Conservation (phyloP, 2,888 invertebrate genomes). For the Fissipunctia ypsillon region DNA sequence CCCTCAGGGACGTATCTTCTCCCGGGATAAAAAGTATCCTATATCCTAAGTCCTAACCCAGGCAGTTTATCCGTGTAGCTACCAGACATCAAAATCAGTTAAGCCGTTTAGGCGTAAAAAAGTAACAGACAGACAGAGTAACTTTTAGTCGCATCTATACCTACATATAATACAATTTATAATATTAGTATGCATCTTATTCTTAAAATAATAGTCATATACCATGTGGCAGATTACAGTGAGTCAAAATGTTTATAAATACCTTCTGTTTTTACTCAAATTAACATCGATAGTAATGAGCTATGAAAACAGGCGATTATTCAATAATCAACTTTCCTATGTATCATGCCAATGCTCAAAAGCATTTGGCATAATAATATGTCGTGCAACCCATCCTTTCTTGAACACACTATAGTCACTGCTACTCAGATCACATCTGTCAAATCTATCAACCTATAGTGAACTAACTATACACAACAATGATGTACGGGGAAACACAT, state of each 20-base stretch:
- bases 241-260: too few species aligned
- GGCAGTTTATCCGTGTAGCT: background rate
- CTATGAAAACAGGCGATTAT: background rate
- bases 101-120: background rate
- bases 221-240: too few species aligned
- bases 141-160: too few species aligned
- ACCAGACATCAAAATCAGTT: background rate
- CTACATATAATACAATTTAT: too few species aligned
- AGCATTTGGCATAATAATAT: background rate
- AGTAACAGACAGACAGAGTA: background rate
- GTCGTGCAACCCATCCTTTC: background rate
- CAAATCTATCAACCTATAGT: background rate
- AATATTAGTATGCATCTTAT: background rate
- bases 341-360: background rate
- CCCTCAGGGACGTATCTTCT: background rate
- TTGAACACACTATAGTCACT: background rate
- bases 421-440: background rate
- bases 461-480: background rate
- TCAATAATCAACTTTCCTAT: background rate
- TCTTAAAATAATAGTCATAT: background rate
- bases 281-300: background rate
- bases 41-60: background rate
- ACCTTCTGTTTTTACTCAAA: too few species aligned
- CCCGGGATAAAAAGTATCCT: background rate
- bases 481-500: slow-evolving; percentile 2